Evolutionary conservation across 1,140 invertebrate species (phyloP), one percentile per base, ranked within the genome.

Genomic region (Drosophila triauraria): DNA sequence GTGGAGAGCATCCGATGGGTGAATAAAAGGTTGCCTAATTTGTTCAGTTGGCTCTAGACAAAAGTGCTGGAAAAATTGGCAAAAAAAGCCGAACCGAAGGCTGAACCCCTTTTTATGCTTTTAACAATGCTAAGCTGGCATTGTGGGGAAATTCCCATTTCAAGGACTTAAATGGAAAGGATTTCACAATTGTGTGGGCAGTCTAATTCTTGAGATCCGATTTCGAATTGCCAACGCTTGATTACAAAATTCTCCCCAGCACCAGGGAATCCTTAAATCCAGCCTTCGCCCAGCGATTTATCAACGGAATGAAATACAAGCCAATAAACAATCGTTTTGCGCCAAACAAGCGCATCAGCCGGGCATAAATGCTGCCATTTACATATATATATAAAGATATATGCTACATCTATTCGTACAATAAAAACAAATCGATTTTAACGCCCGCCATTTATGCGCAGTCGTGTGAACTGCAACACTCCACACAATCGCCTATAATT

Each of bases 11-110:
- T 60, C 32, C 59, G 25, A 38, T 59, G n/a, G 48, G 4, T 62
- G 46, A 75, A 80, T 74, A 84, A 80, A 84, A 80, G 81, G 47
- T 67, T 81, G 85, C 79, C 75, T 90, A 90, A 88, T 88, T 88
- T 88, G 85, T 75, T 90, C 78, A 81, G 81, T 81, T 80, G 74
- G 84, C 68, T 87, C 40, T 74, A 59, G 56, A 62, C 63, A 68
- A 63, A 74, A 48, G 43, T 50, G 25, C 25, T 57, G 43, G 9
- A 51, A 53, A 51, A 27, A 38, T 54, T 54, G 51, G 51, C 17
- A 4, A n/a, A 71, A 72, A 71, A 71, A 35, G 35, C n/a, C 46
- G 44, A 42, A 42, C n/a, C 46, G 44, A 42, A 50, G 67, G 67
- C 53, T 59, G 38, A 74, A 74, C 70, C 70, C 68, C 54, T 72